phyloP scores from a whole-genome alignment of 2,113 vertebrate species.

The Caranx melampygus region DNA sequence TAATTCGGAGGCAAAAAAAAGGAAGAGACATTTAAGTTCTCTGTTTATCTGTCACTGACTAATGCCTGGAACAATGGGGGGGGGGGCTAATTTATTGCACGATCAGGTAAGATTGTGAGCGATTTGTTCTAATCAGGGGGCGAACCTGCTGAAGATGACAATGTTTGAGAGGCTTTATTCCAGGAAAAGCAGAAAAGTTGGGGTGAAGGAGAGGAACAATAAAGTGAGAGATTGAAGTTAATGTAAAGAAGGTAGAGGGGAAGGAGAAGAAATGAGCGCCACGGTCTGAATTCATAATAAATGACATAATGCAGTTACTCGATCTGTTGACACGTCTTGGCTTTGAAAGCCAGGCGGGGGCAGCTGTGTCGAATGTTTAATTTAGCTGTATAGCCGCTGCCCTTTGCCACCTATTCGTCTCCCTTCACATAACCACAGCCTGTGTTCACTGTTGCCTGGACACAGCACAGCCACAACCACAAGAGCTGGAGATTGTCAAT shows the following conservation, averaged over 20 bases:
- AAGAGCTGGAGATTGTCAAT: conserved; percentile 72
- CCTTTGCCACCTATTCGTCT: conserved; percentile 65
- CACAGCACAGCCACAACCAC: conserved; percentile 68
- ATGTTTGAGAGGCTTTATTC: not conserved
- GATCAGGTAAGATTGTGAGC: conserved; percentile 47
- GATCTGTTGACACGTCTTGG: conserved; percentile 49
- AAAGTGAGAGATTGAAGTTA: not conserved
- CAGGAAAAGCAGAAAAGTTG: not conserved
- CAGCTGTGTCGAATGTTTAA: conserved; percentile 51
- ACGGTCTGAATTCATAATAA: conserved; percentile 57
- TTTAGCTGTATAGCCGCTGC: conserved; percentile 56
- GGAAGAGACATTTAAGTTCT: conserved; percentile 48
- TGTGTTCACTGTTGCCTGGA: conserved; percentile 73
- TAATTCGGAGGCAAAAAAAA: conserved; percentile 51
- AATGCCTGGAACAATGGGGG: conserved; percentile 54
- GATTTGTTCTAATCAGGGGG: conserved; percentile 46
- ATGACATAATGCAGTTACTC: conserved; percentile 50
- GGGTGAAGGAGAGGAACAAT: too few relatives aligned
- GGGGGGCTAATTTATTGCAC: conserved; percentile 64
- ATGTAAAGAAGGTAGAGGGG: not conserved
- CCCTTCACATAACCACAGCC: conserved; percentile 55
- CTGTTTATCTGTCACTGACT: conserved; percentile 66
- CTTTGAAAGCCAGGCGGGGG: conserved; percentile 36
- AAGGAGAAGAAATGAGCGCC: conserved; percentile 1
- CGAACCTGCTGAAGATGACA: conserved; percentile 15